These are phyloP conservation scores for Brachionus manjavacas DNA, from an alignment of 1,140 invertebrate species.

Conservation along the genomic window DNA sequence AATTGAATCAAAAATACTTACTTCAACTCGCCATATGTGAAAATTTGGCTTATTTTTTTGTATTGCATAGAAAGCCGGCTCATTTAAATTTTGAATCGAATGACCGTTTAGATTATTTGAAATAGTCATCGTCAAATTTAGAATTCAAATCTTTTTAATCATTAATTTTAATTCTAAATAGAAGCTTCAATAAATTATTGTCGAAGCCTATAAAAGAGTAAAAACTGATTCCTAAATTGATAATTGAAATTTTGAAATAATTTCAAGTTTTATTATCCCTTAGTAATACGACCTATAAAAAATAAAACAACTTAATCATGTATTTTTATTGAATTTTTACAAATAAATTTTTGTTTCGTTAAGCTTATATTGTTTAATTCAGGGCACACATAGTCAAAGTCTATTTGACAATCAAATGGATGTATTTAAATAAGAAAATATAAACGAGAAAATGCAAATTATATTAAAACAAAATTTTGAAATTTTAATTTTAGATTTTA, in stretches of 20 bases:
- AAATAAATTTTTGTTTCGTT: not conserved
- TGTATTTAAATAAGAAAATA: not conserved
- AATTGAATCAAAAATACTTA: not conserved
- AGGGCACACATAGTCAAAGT: not conserved
- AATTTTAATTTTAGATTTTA: conserved; percentile 15
- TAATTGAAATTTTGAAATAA: not conserved
- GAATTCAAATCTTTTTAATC: not conserved
- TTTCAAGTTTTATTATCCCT: conserved; percentile 7
- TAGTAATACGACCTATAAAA: conserved; percentile 29
- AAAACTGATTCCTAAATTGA: not conserved
- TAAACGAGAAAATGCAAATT: conserved; percentile 4
- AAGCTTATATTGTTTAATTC: not conserved
- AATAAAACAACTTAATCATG: not conserved
- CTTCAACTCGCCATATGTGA: conserved; percentile 13
- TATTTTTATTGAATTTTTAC: not conserved
- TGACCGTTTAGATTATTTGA: not conserved
- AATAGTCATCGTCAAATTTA: not conserved
- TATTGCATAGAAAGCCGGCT: not conserved
- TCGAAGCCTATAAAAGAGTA: not conserved
- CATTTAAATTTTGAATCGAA: not conserved
- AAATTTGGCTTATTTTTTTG: conserved; percentile 18
- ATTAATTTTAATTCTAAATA: not conserved
- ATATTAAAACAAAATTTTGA: not conserved
- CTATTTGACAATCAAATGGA: conserved; percentile 22
- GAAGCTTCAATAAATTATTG: not conserved